phyloP scores from a whole-genome alignment of 2,888 invertebrate species.

The Graphium colonna region DNA sequence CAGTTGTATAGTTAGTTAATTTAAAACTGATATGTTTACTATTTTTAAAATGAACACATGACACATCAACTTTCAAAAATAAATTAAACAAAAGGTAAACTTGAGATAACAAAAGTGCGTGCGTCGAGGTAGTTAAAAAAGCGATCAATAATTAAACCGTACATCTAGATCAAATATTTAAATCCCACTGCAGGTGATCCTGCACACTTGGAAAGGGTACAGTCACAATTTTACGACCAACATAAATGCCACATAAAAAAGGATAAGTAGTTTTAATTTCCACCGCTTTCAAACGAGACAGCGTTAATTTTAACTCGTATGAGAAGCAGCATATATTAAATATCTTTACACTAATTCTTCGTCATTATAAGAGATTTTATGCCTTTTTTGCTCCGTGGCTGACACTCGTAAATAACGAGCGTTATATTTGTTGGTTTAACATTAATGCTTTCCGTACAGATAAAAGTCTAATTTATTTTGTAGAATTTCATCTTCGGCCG shows the following conservation, averaged over 20 bases:
- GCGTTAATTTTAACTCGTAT: constrained; percentile 69
- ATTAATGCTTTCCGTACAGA: constrained; percentile 63
- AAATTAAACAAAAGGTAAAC: no score
- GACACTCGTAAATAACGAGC: constrained; percentile 61
- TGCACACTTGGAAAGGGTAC: constrained; percentile 63
- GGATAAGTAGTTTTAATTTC: constrained; percentile 76
- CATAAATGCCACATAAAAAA: constrained; percentile 78
- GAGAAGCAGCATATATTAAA: constrained; percentile 34
- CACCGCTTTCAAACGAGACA: constrained; percentile 63
- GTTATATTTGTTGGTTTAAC: constrained; percentile 73
- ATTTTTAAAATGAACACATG: no score
- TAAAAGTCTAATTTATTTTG: constrained; percentile 65
- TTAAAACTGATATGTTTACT: no score
- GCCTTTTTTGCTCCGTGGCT: constrained; percentile 48
- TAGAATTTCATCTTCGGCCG: constrained; percentile 28
- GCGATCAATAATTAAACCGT: constrained; percentile 28
- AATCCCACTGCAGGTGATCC: constrained; percentile 34
- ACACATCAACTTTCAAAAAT: no score
- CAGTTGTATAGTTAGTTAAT: no score
- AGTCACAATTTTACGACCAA: constrained; percentile 62
- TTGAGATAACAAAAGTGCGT: constrained; percentile 14
- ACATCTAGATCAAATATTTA: constrained; percentile 32
- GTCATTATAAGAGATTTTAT: constrained; percentile 65
- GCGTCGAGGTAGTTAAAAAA: constrained; percentile 15
- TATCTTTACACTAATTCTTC: constrained; percentile 61